Conservation (phyloP, 2,797 vertebrate species). For the Diceros bicornis region DNA sequence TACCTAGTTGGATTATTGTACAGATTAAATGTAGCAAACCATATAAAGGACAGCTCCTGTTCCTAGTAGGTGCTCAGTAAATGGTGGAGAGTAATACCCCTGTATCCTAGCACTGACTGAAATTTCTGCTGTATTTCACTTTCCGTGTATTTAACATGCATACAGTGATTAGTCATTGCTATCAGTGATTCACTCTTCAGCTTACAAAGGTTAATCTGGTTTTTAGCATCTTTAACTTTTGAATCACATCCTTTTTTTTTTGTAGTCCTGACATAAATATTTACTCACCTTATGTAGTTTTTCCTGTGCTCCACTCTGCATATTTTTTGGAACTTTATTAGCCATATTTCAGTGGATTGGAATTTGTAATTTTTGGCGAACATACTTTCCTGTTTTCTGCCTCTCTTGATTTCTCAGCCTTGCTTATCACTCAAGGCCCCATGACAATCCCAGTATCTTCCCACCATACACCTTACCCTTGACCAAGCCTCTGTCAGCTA, state of each 20-base stretch:
- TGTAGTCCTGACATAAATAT: slow-evolving; percentile 26
- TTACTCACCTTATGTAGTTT: slow-evolving; percentile 59
- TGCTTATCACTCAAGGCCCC: slow-evolving; percentile 30
- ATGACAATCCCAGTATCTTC: neutral
- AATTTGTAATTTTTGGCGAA: slow-evolving; percentile 75
- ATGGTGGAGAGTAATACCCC: neutral
- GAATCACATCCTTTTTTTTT: slow-evolving; percentile 62
- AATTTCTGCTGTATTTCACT: slow-evolving; percentile 13
- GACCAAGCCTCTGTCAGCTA: neutral
- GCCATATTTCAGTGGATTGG: slow-evolving; percentile 46
- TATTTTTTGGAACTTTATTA: slow-evolving; percentile 24
- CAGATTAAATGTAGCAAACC: neutral
- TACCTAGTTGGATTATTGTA: neutral
- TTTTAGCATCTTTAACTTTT: slow-evolving; percentile 69
- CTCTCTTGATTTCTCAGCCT: neutral
- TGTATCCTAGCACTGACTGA: neutral
- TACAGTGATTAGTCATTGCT: neutral
- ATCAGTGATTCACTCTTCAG: slow-evolving; percentile 24
- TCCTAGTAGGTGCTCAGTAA: neutral
- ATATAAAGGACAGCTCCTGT: neutral
- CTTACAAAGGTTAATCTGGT: neutral
- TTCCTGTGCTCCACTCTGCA: slow-evolving; percentile 12
- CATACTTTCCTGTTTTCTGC: slow-evolving; percentile 72
- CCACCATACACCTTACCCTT: neutral
- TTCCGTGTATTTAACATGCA: neutral